Evolutionary conservation across 64 coral and sea anemone species (phyloP).

Genomic region (Acropora tenuis): DNA sequence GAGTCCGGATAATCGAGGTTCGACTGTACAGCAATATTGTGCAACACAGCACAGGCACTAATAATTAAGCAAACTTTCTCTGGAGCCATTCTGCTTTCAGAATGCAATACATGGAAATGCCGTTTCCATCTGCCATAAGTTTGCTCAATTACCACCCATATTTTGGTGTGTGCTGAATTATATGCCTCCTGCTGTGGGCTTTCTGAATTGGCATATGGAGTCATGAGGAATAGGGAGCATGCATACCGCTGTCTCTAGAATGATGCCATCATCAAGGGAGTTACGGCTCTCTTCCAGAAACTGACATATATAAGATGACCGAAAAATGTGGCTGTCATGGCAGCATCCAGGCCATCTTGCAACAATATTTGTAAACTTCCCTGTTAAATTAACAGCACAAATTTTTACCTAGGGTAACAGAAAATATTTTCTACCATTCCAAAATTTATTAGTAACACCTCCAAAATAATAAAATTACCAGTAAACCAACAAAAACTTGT

Average conservation of each 20-base stretch:
- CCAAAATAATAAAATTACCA: slow-evolving; percentile 23
- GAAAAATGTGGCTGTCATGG: slow-evolving; percentile 47
- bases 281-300: slow-evolving; percentile 23
- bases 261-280: slow-evolving; percentile 37
- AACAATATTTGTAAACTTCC: slow-evolving; percentile 49
- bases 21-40: slow-evolving; percentile 2
- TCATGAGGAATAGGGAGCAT: slow-evolving; percentile 48
- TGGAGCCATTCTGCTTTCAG: slow-evolving; percentile 33
- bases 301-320: slow-evolving; percentile 14
- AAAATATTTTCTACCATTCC: slow-evolving; percentile 12
- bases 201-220: slow-evolving; percentile 16
- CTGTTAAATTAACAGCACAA: not conserved
- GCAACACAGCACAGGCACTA: slow-evolving; percentile 9
- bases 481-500: slow-evolving; percentile 16
- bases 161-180: slow-evolving; percentile 20
- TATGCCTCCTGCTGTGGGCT: not conserved
- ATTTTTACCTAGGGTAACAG: slow-evolving; percentile 13
- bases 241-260: slow-evolving; percentile 56
- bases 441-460: slow-evolving; percentile 14
- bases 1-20: no score
- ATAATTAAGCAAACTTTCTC: slow-evolving; percentile 44
- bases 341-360: slow-evolving; percentile 48
- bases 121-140: slow-evolving; percentile 26
- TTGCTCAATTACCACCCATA: slow-evolving; percentile 44
- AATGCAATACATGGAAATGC: slow-evolving; percentile 35